Base-by-base conservation (phyloP, 2,113 vertebrate genomes). In the Scomber japonicus region DNA sequence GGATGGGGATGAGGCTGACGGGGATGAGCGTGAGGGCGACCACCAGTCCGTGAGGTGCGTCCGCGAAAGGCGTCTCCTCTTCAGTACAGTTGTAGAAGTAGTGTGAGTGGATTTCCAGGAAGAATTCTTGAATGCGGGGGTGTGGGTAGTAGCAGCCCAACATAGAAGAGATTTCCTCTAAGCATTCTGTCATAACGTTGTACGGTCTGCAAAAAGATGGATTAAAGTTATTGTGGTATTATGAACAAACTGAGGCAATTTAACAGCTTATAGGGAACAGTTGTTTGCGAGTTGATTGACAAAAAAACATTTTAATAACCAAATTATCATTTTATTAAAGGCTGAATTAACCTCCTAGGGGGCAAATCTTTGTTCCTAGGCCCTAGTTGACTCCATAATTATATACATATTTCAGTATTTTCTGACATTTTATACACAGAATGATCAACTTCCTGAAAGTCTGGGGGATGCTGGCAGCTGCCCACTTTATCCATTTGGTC, bases 11-110 rank as follows among this genome's bases (percentile, higher is more conserved):
- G 49, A 95, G 19, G 78, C 80, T 78, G 27, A 95, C 90, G 0
- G 93, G 93, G 59, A 93, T 27, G 55, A 95, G 82, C 0, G 94
- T 95, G 67, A 94, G 90, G 0, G 54, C 3, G 14, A 94, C 55
- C 49, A 93, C 87, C 65, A 94, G 17, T 3, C 24, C n/a, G 0
- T 81, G 67, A 5, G 94, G 95, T 0, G 88, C 77, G 0, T 94
- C 94, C 2, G 15, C 13, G 0, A 70, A 27, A 2, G 2, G 9
- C 0, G 16, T 17, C 10, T 92, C 80, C 24, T 84, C 64, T 0
- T 9, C 6, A 0, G 63, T 54, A 48, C 95, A 95, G 66, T 63
- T 64, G 3, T 45, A 54, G 88, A 95, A 95, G 75, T 83, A 94
- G 0, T 0, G 1, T 5, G 78, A 44, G 85, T 95, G 95, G 48